Evolutionary conservation across 2,888 invertebrate genomes (phyloP).

Genomic region (Andrena hattorfiana): DNA sequence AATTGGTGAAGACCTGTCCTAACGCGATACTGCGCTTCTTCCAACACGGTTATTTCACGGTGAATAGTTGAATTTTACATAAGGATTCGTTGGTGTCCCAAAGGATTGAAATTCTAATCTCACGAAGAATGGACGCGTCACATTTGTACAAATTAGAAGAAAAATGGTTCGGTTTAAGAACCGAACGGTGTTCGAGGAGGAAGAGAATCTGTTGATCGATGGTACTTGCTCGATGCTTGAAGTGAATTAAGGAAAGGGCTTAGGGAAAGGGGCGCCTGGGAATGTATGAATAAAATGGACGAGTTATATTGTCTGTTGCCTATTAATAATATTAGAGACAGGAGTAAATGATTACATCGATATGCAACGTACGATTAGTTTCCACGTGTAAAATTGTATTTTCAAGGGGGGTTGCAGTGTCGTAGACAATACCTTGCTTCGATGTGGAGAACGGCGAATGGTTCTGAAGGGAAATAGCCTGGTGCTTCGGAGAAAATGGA

Average conservation of each 20-base stretch:
- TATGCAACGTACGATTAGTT: constrained; percentile 22
- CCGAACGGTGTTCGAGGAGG: constrained; percentile 14
- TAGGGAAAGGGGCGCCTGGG: constrained; percentile 3
- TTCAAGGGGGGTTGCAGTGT: constrained; percentile 30
- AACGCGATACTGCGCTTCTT: background rate
- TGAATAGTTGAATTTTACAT: background rate
- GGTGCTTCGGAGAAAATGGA: constrained; percentile 33
- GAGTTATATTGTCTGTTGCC: constrained; percentile 38
- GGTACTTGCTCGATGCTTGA: constrained; percentile 24
- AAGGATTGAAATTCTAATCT: constrained; percentile 30
- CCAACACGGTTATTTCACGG: too few relatives aligned
- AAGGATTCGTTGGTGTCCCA: background rate
- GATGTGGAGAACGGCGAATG: background rate
- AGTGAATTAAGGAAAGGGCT: background rate
- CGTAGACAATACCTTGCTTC: constrained; percentile 40
- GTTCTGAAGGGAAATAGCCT: constrained; percentile 31
- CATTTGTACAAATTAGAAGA: constrained; percentile 56
- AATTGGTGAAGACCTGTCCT: background rate
- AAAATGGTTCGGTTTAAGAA: constrained; percentile 24
- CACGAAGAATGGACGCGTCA: constrained; percentile 9
- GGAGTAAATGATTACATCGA: constrained; percentile 9
- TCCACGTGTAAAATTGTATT: constrained; percentile 50
- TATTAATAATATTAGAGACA: constrained; percentile 32
- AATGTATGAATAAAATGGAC: constrained; percentile 13
- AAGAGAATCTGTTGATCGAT: background rate